These are phyloP conservation scores for Thymelicus sylvestris DNA, from an alignment of 2,888 invertebrate species.

Conservation along the genomic window DNA sequence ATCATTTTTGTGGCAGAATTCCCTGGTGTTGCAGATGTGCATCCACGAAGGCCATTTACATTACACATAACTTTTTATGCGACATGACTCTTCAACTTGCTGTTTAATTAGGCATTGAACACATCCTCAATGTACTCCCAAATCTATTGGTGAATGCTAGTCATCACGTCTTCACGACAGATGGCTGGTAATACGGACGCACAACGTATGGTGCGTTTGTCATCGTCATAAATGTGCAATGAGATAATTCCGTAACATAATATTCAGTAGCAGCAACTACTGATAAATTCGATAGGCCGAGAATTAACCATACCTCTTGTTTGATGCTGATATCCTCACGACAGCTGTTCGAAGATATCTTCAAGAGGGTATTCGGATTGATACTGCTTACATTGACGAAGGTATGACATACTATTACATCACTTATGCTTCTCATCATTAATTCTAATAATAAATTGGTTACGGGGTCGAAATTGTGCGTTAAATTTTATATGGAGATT, in stretches of 20 bases:
- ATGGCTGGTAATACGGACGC: not conserved
- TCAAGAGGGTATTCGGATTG: slow-evolving; percentile 29
- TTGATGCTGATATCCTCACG: slow-evolving; percentile 30
- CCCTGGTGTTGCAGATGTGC: no score
- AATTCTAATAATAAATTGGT: no score
- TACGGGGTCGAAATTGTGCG: no score
- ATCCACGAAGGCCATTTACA: no score
- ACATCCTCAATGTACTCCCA: no score
- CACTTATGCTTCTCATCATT: slow-evolving; percentile 1
- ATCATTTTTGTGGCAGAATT: no score
- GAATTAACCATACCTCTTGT: slow-evolving; percentile 30
- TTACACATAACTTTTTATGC: no score
- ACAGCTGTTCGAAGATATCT: slow-evolving; percentile 26
- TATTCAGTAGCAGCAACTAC: not conserved
- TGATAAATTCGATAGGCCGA: not conserved
- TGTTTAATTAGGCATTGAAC: no score
- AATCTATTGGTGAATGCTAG: not conserved
- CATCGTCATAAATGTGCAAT: not conserved
- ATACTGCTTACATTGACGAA: slow-evolving; percentile 29
- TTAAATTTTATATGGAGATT: no score
- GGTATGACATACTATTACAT: slow-evolving; percentile 26
- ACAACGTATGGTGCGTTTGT: not conserved
- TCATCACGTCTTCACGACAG: not conserved
- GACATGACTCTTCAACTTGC: no score
- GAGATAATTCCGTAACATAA: not conserved